Evolutionary conservation across 1,140 invertebrate species (phyloP), one percentile per base, ranked within the genome.

Genomic region (Andrena cerasifolii): DNA sequence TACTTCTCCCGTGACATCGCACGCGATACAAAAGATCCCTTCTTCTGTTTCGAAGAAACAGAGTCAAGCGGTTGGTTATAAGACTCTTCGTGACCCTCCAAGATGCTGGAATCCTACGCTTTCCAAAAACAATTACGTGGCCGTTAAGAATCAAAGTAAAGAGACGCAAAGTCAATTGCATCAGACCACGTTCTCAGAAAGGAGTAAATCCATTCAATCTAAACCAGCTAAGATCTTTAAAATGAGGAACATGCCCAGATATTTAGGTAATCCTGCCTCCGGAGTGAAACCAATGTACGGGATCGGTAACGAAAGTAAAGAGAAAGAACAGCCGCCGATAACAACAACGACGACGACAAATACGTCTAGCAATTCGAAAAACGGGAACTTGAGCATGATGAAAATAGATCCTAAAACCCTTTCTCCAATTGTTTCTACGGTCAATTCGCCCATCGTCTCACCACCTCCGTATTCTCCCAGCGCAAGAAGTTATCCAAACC

Each of bases 351-450:
- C 74, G 75, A 78, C 75, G 0, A 67, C 73, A 14, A 76, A 49
- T 7, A 68, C 73, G 10, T 68, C 73, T 28, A 70, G 28, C 14
- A 89, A 73, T 81, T 91, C 84, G 56, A 92, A 85, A 78, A 91
- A 67, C 8, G 70, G 75, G 43, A 76, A 85, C 18, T 78, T 92
- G 16, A 91, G 82, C 18, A 93, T 95, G 85, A 94, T 94, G 68
- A 95, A 95, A 83, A 94, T 95, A 53, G 94, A 95, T 85, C 94
- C 94, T 2, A 94, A 94, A 86, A 95, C 94, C 0, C 78, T 95
- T 6, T 93, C 93, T 56, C 94, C 94, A 0, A 94, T 94, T 10
- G 85, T 88, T 2, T 87, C 89, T 0, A 86, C 83, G 0, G 65
- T 82, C 0, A 90, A 89, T 58, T 90, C 89, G 0, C 81, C 88